These are phyloP conservation scores for Ailuropoda melanoleuca DNA, from an alignment of 2,113 vertebrate genomes.

Conservation along the genomic window DNA sequence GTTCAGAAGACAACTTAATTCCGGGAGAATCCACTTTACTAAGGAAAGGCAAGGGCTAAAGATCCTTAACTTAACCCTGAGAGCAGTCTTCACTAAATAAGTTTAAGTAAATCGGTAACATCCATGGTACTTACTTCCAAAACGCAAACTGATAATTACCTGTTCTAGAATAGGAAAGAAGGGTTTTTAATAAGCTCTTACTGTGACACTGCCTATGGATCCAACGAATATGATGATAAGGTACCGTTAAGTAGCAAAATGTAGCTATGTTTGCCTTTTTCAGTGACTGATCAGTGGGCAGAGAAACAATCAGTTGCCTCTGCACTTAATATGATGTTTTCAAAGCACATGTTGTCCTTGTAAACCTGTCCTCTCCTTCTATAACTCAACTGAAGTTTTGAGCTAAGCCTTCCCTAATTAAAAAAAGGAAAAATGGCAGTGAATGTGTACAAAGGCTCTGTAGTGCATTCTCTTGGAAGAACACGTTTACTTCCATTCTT, in stretches of 20 bases:
- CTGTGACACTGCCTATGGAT: background rate
- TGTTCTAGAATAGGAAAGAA: background rate
- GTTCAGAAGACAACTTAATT: background rate
- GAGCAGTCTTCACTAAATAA: background rate
- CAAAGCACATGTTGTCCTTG: background rate
- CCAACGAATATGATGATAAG: background rate
- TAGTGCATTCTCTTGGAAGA: background rate
- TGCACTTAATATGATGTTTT: rapidly evolving
- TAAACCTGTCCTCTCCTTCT: background rate
- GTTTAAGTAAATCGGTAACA: background rate
- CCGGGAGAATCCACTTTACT: background rate
- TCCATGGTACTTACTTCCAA: background rate
- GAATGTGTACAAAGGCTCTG: rapidly evolving
- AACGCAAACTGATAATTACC: background rate
- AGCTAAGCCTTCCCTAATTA: background rate
- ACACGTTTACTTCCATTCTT: background rate
- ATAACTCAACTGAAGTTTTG: background rate
- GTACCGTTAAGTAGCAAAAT: background rate
- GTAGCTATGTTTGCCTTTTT: background rate
- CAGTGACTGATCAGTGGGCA: background rate
- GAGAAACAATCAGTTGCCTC: background rate
- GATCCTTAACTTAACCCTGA: background rate
- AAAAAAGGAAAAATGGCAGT: background rate
- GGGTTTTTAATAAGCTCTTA: background rate
- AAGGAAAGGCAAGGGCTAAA: background rate